phyloP scores from a whole-genome alignment of 1,140 invertebrate species.

The Drosophila gunungcola region DNA sequence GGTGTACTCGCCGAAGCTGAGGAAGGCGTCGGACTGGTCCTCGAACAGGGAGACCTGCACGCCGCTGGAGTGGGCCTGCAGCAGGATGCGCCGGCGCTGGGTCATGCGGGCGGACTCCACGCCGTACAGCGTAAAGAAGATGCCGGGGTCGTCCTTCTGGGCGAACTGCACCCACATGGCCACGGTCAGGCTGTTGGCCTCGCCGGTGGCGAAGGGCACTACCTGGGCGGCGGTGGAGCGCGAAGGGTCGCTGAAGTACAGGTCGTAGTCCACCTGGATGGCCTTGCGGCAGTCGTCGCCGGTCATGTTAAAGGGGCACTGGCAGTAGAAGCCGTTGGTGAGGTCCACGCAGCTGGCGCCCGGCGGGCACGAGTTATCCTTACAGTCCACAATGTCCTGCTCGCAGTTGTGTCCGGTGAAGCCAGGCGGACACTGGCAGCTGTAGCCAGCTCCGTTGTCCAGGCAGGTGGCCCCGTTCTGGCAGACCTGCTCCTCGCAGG shows the following conservation, averaged over 20 bases:
- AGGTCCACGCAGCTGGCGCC: conserved; percentile 97
- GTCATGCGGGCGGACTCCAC: conserved; percentile 93
- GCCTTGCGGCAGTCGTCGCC: conserved; percentile 98
- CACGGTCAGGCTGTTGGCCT: conserved; percentile 92
- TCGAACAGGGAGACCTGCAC: conserved; percentile 95
- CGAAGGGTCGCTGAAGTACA: conserved; percentile 96
- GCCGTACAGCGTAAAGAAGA: conserved; percentile 96
- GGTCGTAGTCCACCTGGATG: conserved; percentile 98
- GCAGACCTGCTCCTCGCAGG: conserved; percentile 94
- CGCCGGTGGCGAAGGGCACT: conserved; percentile 93
- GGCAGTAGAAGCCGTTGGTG: conserved; percentile 96
- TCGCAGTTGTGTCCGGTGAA: conserved; percentile 95
- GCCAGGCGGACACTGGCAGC: conserved; percentile 93
- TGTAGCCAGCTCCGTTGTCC: conserved; percentile 93
- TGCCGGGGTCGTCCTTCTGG: conserved; percentile 94
- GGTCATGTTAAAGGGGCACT: conserved; percentile 98
- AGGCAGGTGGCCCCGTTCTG: conserved; percentile 96
- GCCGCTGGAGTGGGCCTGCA: conserved; percentile 95
- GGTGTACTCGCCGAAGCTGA: conserved; percentile 95
- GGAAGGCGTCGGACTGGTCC: conserved; percentile 94
- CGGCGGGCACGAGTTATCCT: conserved; percentile 96
- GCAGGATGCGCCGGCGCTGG: conserved; percentile 90
- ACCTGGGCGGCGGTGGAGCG: conserved; percentile 95
- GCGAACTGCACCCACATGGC: conserved; percentile 98
- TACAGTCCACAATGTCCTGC: conserved; percentile 96